phyloP scores from a whole-genome alignment of 2,113 vertebrate species.

The Passer domesticus region DNA sequence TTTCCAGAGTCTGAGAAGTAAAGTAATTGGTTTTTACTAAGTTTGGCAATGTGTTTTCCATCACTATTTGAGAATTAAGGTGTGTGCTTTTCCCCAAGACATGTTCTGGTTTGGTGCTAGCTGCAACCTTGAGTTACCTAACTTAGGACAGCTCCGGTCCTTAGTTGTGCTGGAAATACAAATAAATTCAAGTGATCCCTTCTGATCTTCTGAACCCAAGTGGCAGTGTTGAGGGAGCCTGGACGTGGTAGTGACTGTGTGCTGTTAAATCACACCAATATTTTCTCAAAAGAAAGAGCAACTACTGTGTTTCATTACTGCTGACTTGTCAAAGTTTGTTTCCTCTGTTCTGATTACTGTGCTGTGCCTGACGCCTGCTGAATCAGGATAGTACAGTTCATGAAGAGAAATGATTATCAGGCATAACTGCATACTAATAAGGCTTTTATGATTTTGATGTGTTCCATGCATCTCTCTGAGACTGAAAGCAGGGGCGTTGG shows the following conservation, averaged over 20 bases:
- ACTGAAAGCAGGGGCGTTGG: not conserved
- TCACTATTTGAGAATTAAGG: not conserved
- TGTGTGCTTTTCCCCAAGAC: not conserved
- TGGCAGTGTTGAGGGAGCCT: not conserved
- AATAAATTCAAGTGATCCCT: not conserved
- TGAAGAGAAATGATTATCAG: slow-evolving; percentile 27
- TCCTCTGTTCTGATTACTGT: slow-evolving; percentile 19
- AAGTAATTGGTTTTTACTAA: not conserved
- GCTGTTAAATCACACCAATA: not conserved
- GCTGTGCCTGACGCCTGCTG: not conserved
- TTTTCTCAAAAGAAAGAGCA: not conserved
- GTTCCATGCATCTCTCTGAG: not conserved
- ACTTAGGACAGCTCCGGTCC: not conserved
- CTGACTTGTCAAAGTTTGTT: slow-evolving; percentile 28
- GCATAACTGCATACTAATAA: not conserved
- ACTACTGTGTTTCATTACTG: not conserved
- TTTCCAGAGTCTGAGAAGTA: not conserved
- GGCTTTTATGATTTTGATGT: not conserved
- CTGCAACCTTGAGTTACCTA: not conserved
- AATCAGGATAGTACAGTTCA: slow-evolving; percentile 8
- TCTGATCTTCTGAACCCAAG: not conserved
- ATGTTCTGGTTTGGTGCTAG: not conserved
- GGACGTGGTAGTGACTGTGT: not conserved
- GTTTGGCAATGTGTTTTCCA: not conserved
- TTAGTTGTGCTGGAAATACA: not conserved